Conservation (phyloP, 2,797 vertebrate genomes). For the Hypotaenidia okinawae region DNA sequence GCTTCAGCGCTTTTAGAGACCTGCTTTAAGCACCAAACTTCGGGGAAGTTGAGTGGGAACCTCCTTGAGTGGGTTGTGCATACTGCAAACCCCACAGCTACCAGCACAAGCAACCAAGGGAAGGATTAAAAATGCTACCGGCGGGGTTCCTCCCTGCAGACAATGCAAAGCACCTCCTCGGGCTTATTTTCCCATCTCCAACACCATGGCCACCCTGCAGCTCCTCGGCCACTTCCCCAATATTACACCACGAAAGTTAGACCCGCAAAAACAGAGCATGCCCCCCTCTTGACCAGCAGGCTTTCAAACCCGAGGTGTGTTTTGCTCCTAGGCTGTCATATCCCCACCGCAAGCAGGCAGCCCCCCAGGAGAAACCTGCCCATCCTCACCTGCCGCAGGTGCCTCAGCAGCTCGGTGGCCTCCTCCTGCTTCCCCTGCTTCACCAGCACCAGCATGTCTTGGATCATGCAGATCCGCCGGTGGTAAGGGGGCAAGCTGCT, state of each 20-base stretch:
- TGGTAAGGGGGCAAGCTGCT: slow-evolving; percentile 86
- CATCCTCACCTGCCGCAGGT: slow-evolving; percentile 90
- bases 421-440: slow-evolving; percentile 92
- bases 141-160: not conserved
- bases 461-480: slow-evolving; percentile 92
- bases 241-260: accelerated
- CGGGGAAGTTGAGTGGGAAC: slow-evolving; percentile 47
- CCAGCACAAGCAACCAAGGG: not conserved
- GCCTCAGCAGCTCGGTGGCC: slow-evolving; percentile 91
- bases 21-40: slow-evolving; percentile 7
- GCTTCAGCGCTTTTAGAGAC: not conserved
- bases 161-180: not conserved
- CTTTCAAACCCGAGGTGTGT: accelerated
- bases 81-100: not conserved
- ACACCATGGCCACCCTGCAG: not conserved
- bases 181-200: not conserved
- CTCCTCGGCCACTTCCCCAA: not conserved
- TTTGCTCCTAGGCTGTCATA: accelerated
- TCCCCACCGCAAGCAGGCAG: not conserved
- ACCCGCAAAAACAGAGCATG: accelerated
- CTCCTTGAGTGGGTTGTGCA: not conserved
- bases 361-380: not conserved
- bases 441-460: slow-evolving; percentile 94
- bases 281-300: accelerated
- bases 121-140: not conserved